phyloP scores from a whole-genome alignment of 2,797 vertebrate species.

The Channa striata region DNA sequence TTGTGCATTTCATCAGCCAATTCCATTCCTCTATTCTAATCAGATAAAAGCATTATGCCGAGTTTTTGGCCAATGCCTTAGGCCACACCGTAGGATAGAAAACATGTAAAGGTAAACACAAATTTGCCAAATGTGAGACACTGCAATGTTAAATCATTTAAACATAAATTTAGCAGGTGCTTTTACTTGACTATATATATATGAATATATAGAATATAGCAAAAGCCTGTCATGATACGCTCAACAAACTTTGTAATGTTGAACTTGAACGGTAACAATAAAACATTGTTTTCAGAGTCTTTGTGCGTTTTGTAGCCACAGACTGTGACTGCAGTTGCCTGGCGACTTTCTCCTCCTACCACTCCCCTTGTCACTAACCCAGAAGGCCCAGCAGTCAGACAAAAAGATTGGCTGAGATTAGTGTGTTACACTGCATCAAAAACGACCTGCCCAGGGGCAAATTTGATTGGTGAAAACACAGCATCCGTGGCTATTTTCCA shows the following conservation, averaged over 20 bases:
- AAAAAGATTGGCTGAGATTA: slow-evolving; percentile 87
- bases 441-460: slow-evolving; percentile 84
- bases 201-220: slow-evolving; percentile 31
- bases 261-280: slow-evolving; percentile 54
- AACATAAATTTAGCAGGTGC: slow-evolving; percentile 18
- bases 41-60: too few species aligned
- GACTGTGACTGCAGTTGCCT: slow-evolving; percentile 76
- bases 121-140: slow-evolving; percentile 4
- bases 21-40: too few species aligned
- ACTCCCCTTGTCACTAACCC: slow-evolving; percentile 76
- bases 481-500: slow-evolving; percentile 80
- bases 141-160: slow-evolving; percentile 1
- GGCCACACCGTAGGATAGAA: slow-evolving; percentile 12
- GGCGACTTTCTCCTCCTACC: slow-evolving; percentile 67
- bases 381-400: slow-evolving; percentile 75
- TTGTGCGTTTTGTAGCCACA: slow-evolving; percentile 83
- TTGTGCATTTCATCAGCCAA: too few species aligned
- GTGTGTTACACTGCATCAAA: slow-evolving; percentile 80
- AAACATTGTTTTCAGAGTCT: slow-evolving; percentile 56
- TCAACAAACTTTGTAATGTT: slow-evolving; percentile 75
- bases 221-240: slow-evolving; percentile 40
- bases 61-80: not conserved
- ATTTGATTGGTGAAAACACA: slow-evolving; percentile 90
- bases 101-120: slow-evolving; percentile 25
- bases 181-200: slow-evolving; percentile 17